Evolutionary conservation across 2,888 invertebrate species (phyloP), one percentile per base, ranked within the genome.

Genomic region (Seira musarum): DNA sequence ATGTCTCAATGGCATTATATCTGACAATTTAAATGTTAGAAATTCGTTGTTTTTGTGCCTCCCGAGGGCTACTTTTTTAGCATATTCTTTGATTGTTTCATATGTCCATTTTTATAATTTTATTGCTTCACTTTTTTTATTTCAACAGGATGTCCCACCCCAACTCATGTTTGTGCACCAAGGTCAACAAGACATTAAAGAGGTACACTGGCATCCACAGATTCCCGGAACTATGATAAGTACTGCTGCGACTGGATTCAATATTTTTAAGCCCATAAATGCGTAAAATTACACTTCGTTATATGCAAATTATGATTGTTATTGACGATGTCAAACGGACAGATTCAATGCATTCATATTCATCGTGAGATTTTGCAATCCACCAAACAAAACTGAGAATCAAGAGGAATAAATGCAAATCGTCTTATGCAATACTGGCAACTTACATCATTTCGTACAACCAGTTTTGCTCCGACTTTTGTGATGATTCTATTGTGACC

Each of bases 121-220:
- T 60, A 69, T 61, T 8, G 19, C 30, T 63, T 63, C 70, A 65
- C 64, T 74, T 17, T 64, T 65, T 40, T 40, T 40, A 8, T 40
- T 5, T 40, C 35, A 86, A 0, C 90, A 93, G 91, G 93, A 94
- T 88, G 90, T 98, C 71, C 99, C 99, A 25, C 96, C 98, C 0
- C 99, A 99, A 89, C 90, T 99, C 66, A 90, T 99, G 82, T 99
- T 99, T 89, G 96, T 99, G 85, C 99, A 99, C 89, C 96, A 98
- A 91, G 99, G 99, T 60, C 99, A 99, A 89, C 94, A 93, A 78
- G 98, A 99, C 89, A 94, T 99, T 75, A 99, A 99, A 89, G 99
- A 99, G 90, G 90, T 99, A 35, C 99, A 99, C 88, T 99, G 99
- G 99, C 99, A 99, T 90, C 93, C 94, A 25, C 98, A 99, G 90